A percentile compares a stretch with the other conserved stretches of the same genome.
These are phyloP conservation scores for Chloropsis hardwickii DNA, from an alignment of 2,113 vertebrate species.

Conservation along the genomic window DNA sequence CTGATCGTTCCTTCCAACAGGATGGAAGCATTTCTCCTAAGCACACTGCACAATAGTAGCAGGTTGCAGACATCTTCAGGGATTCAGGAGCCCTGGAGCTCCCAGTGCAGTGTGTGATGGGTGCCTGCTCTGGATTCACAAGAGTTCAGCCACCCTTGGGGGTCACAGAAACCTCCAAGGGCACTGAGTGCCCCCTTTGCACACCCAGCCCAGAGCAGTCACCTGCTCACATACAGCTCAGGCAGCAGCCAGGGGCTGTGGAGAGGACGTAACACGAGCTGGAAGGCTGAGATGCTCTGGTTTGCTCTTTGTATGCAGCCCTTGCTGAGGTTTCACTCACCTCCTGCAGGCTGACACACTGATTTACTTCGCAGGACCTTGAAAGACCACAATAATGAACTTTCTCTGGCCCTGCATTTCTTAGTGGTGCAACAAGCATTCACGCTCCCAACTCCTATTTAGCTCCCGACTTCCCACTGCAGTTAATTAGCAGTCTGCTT, in stretches of 20 bases:
- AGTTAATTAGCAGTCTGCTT: conserved; percentile 13
- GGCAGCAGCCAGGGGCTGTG: neutral
- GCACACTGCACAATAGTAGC: neutral
- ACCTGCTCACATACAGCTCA: neutral
- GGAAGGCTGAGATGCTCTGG: neutral
- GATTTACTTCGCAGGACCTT: conserved; percentile 17
- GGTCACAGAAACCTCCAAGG: neutral
- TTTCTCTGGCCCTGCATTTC: neutral
- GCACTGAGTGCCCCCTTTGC: neutral
- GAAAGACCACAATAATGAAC: neutral
- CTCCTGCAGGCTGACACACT: neutral
- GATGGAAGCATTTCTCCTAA: neutral
- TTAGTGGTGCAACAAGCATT: conserved; percentile 3
- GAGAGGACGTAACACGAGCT: neutral
- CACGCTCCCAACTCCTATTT: neutral
- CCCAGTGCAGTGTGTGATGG: neutral
- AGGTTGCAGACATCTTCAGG: neutral
- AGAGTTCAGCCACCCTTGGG: neutral
- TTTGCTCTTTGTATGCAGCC: neutral
- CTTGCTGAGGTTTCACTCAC: neutral
- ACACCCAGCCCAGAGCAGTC: neutral
- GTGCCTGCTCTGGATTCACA: neutral
- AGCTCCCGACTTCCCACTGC: conserved; percentile 11
- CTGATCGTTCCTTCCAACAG: neutral
- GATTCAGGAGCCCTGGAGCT: neutral